Conservation (phyloP, 1,140 invertebrate species). For the Elymnias hypermnestra region DNA sequence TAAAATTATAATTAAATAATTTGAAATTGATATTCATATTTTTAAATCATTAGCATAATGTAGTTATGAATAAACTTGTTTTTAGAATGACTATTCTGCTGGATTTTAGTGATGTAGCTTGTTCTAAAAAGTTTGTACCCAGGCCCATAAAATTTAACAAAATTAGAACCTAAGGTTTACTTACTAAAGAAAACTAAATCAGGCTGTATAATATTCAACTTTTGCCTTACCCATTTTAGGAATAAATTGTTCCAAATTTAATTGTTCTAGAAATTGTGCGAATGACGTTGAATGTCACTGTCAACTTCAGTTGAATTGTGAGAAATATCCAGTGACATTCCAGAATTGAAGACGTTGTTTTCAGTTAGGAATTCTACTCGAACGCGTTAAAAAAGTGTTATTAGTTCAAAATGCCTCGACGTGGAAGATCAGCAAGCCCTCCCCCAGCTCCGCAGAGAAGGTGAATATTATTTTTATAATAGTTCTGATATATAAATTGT, state of each 20-base stretch:
- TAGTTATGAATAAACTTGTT: too few relatives aligned
- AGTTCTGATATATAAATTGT: neutral
- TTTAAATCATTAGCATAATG: too few relatives aligned
- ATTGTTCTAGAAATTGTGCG: conserved; percentile 39
- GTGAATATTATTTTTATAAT: conserved; percentile 43
- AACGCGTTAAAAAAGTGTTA: conserved; percentile 16
- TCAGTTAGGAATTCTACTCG: conserved; percentile 6
- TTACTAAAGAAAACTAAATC: too few relatives aligned
- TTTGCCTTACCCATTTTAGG: neutral
- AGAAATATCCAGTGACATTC: neutral
- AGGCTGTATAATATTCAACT: too few relatives aligned
- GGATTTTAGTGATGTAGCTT: too few relatives aligned
- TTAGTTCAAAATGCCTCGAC: conserved; percentile 81
- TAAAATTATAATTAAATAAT: too few relatives aligned
- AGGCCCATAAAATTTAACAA: too few relatives aligned
- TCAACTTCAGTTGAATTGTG: neutral
- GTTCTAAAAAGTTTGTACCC: too few relatives aligned
- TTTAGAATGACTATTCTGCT: too few relatives aligned
- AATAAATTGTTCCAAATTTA: conserved; percentile 36
- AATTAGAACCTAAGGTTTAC: too few relatives aligned
- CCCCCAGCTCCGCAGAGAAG: conserved; percentile 78
- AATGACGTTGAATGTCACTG: neutral
- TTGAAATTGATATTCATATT: too few relatives aligned
- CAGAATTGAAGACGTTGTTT: conserved; percentile 12
- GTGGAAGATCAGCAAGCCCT: conserved; percentile 83